These are phyloP conservation scores for Cheilosia scutellata DNA, from an alignment of 2,888 invertebrate species.

Conservation along the genomic window DNA sequence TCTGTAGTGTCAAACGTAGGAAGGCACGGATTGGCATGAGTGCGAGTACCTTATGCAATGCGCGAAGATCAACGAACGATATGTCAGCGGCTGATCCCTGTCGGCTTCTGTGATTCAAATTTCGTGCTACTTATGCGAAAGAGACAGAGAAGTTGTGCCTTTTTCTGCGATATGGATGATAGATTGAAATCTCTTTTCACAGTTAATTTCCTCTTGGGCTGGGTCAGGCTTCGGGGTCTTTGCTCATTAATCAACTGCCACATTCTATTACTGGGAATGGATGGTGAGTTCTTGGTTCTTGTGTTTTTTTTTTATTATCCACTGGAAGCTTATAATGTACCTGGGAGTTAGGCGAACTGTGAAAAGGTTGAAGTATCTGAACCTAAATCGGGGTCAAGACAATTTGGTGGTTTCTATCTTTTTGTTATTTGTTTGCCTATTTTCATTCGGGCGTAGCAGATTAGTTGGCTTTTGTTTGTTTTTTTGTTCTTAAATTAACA, in stretches of 20 bases:
- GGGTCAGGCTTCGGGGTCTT: slow-evolving; percentile 13
- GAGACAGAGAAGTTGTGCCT: slow-evolving; percentile 6
- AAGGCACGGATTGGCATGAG: slow-evolving; percentile 8
- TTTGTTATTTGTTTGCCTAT: slow-evolving; percentile 38
- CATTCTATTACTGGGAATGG: slow-evolving; percentile 45
- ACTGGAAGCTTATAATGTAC: background rate
- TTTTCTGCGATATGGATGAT: slow-evolving; percentile 16
- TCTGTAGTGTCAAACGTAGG: slow-evolving; percentile 50
- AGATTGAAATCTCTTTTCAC: slow-evolving; percentile 48
- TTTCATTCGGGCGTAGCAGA: slow-evolving; percentile 32
- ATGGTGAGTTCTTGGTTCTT: slow-evolving; percentile 23
- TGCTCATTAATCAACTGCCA: slow-evolving; percentile 48
- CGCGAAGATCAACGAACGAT: slow-evolving; percentile 22
- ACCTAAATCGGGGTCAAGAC: slow-evolving; percentile 42
- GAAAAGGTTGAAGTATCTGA: slow-evolving; percentile 43
- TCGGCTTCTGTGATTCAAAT: slow-evolving; percentile 56
- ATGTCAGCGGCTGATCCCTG: slow-evolving; percentile 32
- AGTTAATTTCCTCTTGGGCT: slow-evolving; percentile 36
- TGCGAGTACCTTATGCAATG: slow-evolving; percentile 44
- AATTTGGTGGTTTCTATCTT: slow-evolving; percentile 58
- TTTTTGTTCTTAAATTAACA: slow-evolving; percentile 7
- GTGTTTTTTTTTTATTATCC: background rate
- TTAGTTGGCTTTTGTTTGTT: background rate
- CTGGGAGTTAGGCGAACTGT: slow-evolving; percentile 26
- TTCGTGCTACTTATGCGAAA: slow-evolving; percentile 47